phyloP scores from a whole-genome alignment of 1,140 invertebrate species.

The Campodea augens region DNA sequence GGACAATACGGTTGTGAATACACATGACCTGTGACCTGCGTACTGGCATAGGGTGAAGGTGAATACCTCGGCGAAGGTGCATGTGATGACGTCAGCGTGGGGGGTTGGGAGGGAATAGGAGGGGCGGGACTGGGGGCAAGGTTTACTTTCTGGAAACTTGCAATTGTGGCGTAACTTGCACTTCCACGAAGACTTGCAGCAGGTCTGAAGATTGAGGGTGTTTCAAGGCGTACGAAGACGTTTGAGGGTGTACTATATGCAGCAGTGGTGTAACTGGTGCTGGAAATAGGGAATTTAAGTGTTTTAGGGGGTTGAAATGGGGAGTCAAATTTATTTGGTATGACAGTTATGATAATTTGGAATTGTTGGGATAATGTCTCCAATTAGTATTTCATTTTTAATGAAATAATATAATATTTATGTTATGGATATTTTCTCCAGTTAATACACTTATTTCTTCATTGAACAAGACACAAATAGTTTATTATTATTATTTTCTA shows the following conservation, averaged over 20 bases:
- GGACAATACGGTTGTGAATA: constrained; percentile 19
- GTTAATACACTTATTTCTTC: too few relatives aligned
- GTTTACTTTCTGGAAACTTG: constrained; percentile 46
- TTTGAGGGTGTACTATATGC: constrained; percentile 47
- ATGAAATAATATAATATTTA: too few relatives aligned
- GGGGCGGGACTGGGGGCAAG: constrained; percentile 27
- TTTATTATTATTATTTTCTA: too few relatives aligned
- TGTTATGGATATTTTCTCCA: too few relatives aligned
- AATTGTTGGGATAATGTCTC: too few relatives aligned
- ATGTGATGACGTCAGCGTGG: too few relatives aligned
- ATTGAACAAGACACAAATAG: too few relatives aligned
- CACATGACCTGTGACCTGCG: constrained; percentile 24
- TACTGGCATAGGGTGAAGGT: constrained; percentile 35
- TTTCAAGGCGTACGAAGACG: constrained; percentile 45
- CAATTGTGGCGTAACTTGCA: constrained; percentile 59
- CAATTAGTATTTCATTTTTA: too few relatives aligned
- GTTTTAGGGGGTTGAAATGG: too few relatives aligned
- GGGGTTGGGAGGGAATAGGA: constrained; percentile 31
- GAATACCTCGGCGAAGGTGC: constrained; percentile 20
- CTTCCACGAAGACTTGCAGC: constrained; percentile 42
- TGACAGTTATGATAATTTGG: too few relatives aligned
- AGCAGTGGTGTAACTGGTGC: constrained; percentile 40
- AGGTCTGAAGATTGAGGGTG: constrained; percentile 16
- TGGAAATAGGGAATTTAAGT: constrained; percentile 18
- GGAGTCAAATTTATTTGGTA: too few relatives aligned